phyloP scores from a whole-genome alignment of 2,113 vertebrate genomes.

The Hippocampus guttulatus region DNA sequence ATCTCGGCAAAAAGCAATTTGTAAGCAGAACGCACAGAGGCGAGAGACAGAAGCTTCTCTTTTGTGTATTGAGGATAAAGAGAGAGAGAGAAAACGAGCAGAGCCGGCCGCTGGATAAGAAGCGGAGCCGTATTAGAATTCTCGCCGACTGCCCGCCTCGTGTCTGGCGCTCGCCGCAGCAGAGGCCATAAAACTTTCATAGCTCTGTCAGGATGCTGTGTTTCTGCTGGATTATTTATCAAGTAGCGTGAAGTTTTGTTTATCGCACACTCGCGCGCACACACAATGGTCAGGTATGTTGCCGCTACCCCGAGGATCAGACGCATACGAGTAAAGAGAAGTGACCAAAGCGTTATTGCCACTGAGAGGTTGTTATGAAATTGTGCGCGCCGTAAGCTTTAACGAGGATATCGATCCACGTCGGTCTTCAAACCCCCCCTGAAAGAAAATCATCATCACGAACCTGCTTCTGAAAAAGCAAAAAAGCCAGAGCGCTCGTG shows the following conservation, averaged over 20 bases:
- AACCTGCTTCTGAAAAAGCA: neutral
- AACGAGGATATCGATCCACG: constrained; percentile 21
- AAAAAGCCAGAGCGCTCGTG: neutral
- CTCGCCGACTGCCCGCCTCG: constrained; percentile 27
- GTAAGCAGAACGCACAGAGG: constrained; percentile 13
- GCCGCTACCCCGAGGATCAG: neutral
- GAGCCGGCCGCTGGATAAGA: constrained; percentile 25
- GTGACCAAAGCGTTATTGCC: neutral
- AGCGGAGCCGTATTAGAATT: constrained; percentile 47
- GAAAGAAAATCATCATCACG: neutral
- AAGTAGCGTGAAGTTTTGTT: constrained; percentile 66
- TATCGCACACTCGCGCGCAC: constrained; percentile 62
- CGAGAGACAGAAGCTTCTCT: neutral
- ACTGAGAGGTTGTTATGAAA: neutral
- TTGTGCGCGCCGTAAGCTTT: constrained; percentile 33
- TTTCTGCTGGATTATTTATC: constrained; percentile 74
- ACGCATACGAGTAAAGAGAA: neutral
- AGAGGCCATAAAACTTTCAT: constrained; percentile 69
- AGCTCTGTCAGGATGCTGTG: constrained; percentile 62
- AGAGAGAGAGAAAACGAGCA: constrained; percentile 18
- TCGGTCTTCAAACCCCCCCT: neutral
- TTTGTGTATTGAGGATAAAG: neutral
- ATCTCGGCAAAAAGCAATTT: neutral
- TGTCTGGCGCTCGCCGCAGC: constrained; percentile 51
- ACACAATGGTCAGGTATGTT: constrained; percentile 42